Evolutionary conservation across 1,140 invertebrate species (phyloP).

Genomic region (Colletes gigas): DNA sequence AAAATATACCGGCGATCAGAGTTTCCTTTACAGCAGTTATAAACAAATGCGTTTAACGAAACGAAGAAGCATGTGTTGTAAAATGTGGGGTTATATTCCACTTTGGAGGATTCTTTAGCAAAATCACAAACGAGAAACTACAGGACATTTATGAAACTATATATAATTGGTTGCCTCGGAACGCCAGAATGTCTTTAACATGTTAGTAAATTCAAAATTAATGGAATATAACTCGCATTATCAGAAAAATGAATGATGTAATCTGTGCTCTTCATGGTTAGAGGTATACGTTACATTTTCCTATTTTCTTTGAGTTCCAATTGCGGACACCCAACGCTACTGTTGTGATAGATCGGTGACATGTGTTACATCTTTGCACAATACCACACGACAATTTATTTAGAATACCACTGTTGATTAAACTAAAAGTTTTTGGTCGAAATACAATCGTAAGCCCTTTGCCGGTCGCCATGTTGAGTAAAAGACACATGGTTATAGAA

Average conservation of each 20-base stretch:
- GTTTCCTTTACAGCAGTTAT: background rate
- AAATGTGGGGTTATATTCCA: slow-evolving; percentile 30
- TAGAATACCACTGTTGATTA: slow-evolving; percentile 72
- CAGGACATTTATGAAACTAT: background rate
- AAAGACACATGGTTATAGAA: slow-evolving; percentile 70
- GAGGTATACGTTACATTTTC: slow-evolving; percentile 70
- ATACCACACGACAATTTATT: slow-evolving; percentile 61
- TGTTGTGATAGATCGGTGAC: slow-evolving; percentile 65
- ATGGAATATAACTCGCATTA: background rate
- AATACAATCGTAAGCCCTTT: slow-evolving; percentile 76
- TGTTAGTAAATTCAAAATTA: background rate
- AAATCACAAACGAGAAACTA: background rate
- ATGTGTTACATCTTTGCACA: slow-evolving; percentile 64
- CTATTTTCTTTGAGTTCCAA: slow-evolving; percentile 57
- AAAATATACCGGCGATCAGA: background rate
- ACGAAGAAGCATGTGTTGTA: background rate
- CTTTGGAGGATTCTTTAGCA: background rate
- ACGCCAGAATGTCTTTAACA: background rate
- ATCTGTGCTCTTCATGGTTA: slow-evolving; percentile 52
- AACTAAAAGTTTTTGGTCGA: slow-evolving; percentile 69
- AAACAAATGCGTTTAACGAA: background rate
- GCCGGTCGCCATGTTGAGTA: slow-evolving; percentile 78
- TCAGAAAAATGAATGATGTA: slow-evolving; percentile 68
- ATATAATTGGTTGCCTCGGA: background rate
- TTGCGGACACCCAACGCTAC: slow-evolving; percentile 61